Conservation (phyloP, 2,888 invertebrate species). For the Empis stercorea region DNA sequence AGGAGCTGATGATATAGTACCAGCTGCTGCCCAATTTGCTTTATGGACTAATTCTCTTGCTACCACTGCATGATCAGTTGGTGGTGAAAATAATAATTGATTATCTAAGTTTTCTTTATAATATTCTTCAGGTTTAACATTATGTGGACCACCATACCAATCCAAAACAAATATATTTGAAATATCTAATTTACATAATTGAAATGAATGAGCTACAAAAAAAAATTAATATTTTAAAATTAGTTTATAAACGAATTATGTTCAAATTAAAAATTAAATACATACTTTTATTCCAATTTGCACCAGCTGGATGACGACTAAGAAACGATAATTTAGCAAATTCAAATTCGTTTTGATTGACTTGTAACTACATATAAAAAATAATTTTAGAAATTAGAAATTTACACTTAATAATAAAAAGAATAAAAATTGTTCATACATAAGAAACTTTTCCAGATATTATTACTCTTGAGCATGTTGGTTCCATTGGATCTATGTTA, state of each 20-base stretch:
- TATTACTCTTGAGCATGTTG: constrained; percentile 25
- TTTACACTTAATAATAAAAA: no score
- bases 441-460: constrained; percentile 27
- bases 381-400: no score
- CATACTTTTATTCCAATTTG: constrained; percentile 24
- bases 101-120: constrained; percentile 17
- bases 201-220: constrained; percentile 57
- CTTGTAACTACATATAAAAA: not conserved
- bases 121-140: constrained; percentile 21
- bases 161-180: constrained; percentile 62
- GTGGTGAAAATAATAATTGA: not conserved
- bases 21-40: constrained; percentile 30
- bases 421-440: constrained; percentile 13
- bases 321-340: constrained; percentile 6
- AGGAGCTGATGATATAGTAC: constrained; percentile 28
- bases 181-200: constrained; percentile 63
- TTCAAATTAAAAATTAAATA: no score
- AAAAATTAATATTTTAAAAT: not conserved
- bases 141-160: constrained; percentile 63
- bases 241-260: not conserved
- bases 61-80: constrained; percentile 28
- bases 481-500: constrained; percentile 34
- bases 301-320: constrained; percentile 30
- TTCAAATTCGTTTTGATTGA: not conserved
- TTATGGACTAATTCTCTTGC: constrained; percentile 30